Evolutionary conservation across 2,888 invertebrate species (phyloP).

Genomic region (Therioaphis trifolii): DNA sequence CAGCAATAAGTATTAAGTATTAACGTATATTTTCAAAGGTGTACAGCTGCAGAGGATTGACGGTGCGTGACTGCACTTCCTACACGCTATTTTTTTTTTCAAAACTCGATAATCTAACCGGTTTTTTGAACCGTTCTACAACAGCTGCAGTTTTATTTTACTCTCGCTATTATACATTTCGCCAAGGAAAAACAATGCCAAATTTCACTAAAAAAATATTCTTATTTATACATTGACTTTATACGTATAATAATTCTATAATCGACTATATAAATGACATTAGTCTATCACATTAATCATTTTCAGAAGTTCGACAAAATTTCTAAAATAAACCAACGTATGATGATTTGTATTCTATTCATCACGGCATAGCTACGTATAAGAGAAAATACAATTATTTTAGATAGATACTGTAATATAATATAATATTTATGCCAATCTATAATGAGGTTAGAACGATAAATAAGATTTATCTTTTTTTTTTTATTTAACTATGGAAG

Average conservation of each 20-base stretch:
- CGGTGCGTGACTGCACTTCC: no score
- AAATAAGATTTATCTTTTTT: no score
- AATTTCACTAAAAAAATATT: background rate
- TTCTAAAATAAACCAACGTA: background rate
- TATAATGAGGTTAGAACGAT: no score
- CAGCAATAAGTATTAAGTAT: no score
- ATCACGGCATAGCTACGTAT: background rate
- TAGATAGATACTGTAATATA: no score
- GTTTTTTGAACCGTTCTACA: background rate
- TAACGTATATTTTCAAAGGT: no score
- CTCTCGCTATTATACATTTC: background rate
- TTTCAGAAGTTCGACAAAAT: background rate
- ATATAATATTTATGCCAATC: no score
- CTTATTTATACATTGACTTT: no score
- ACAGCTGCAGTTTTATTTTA: background rate
- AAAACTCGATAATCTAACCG: background rate
- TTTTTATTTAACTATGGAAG: no score
- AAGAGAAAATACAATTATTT: background rate
- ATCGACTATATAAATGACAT: background rate
- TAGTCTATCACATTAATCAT: background rate
- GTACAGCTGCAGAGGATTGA: no score
- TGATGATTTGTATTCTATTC: background rate
- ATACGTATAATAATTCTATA: no score
- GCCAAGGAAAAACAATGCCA: background rate
- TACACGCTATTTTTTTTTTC: background rate